Conservation (phyloP, 2,888 invertebrate species). For the Phyllotreta striolata region DNA sequence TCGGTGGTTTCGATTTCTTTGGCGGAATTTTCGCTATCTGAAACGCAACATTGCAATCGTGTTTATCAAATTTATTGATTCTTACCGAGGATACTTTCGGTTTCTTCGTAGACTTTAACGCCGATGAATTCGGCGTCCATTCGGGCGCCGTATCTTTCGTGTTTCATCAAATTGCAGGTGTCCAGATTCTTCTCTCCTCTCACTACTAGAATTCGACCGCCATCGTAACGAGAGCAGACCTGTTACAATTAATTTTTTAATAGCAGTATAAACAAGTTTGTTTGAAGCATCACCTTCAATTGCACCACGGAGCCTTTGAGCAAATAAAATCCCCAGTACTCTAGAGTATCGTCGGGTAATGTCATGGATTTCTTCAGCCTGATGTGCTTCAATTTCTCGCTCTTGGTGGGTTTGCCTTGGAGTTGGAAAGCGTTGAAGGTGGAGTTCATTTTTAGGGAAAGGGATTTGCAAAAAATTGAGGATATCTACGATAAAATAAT, state of each 20-base stretch:
- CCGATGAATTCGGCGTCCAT: conserved; percentile 65
- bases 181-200: conserved; percentile 79
- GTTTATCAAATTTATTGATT: conserved; percentile 2
- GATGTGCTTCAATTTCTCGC: conserved; percentile 75
- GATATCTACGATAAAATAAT: conserved; percentile 63
- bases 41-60: neutral
- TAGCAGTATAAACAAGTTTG: too few species aligned
- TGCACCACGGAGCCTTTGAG: conserved; percentile 79
- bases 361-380: conserved; percentile 82
- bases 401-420: conserved; percentile 69
- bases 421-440: conserved; percentile 63
- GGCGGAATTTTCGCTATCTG: neutral
- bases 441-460: conserved; percentile 79
- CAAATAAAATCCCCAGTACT: conserved; percentile 89
- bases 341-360: conserved; percentile 83
- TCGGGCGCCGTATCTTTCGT: conserved; percentile 70
- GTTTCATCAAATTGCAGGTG: conserved; percentile 79
- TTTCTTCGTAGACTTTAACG: conserved; percentile 66
- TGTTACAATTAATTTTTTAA: neutral
- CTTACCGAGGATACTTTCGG: conserved; percentile 61
- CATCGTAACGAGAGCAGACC: conserved; percentile 81
- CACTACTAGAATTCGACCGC: conserved; percentile 82
- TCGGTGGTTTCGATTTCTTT: too few species aligned
- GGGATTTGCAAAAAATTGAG: conserved; percentile 81
- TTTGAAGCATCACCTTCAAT: conserved; percentile 62